Evolutionary conservation across 2,797 vertebrate genomes (phyloP).

Genomic region (Enteromius radiatus): DNA sequence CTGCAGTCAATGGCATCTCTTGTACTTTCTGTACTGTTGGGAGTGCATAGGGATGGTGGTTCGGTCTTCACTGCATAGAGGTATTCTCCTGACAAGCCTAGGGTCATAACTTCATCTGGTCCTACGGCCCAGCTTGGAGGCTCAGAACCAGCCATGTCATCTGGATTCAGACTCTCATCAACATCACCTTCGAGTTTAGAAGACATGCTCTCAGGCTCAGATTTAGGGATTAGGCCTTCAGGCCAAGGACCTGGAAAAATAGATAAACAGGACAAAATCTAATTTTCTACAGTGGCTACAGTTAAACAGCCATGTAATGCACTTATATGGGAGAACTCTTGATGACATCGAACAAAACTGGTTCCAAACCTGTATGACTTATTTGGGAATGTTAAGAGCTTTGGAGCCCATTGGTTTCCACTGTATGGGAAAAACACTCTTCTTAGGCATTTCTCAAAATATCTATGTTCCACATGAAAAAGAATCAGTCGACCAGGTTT

Average conservation of each 20-base stretch:
- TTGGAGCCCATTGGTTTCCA: background rate
- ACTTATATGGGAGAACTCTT: background rate
- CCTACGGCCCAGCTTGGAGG: conserved; percentile 56
- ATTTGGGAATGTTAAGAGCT: background rate
- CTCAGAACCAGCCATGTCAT: conserved; percentile 40
- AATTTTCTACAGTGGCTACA: background rate
- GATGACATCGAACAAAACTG: background rate
- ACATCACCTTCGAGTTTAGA: conserved; percentile 51
- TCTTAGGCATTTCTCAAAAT: background rate
- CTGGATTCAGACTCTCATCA: conserved; percentile 49
- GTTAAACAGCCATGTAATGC: background rate
- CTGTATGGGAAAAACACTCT: background rate
- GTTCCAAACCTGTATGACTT: background rate
- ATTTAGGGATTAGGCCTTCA: conserved; percentile 33
- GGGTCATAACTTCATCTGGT: conserved; percentile 64
- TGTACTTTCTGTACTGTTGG: conserved; percentile 47
- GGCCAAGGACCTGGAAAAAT: conserved; percentile 49
- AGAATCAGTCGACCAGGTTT: background rate
- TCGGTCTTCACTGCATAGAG: conserved; percentile 64
- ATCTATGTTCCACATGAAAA: background rate
- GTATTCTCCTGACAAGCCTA: conserved; percentile 66
- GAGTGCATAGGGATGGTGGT: conserved; percentile 55
- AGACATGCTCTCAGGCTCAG: conserved; percentile 38
- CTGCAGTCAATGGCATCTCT: conserved; percentile 53
- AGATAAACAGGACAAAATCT: conserved; percentile 8